These are phyloP conservation scores for Coranthus polyacanthus DNA, from an alignment of 2,797 vertebrate species.

Conservation along the genomic window DNA sequence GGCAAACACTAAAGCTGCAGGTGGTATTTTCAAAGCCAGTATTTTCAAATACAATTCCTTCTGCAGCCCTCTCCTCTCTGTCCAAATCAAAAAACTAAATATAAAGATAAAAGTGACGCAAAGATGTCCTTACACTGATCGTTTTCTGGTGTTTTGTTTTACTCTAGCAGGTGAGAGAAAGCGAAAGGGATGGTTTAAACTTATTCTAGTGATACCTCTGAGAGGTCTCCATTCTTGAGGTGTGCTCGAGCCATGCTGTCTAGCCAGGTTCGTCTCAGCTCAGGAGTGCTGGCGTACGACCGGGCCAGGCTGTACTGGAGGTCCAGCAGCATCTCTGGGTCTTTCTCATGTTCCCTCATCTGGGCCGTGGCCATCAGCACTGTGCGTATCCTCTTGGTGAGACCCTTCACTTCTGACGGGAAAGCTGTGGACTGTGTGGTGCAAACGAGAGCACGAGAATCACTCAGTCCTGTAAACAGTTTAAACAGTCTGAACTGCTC, in stretches of 20 bases:
- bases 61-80: no score
- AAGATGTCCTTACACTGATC: no score
- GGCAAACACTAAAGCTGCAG: no score
- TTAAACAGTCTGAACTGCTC: not conserved
- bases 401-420: conserved; percentile 94
- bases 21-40: no score
- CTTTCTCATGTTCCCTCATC: conserved; percentile 96
- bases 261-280: conserved; percentile 96
- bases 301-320: conserved; percentile 97
- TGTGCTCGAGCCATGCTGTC: conserved; percentile 99
- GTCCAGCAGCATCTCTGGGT: conserved; percentile 97
- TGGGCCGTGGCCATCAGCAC: conserved; percentile 98
- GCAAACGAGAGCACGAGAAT: no score
- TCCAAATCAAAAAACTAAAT: no score
- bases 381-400: conserved; percentile 96
- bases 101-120: no score
- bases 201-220: conserved; percentile 86
- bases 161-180: no score
- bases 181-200: no score
- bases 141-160: no score
- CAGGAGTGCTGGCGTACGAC: conserved; percentile 96
- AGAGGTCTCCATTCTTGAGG: conserved; percentile 93
- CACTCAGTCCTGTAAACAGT: not conserved
- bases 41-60: no score
- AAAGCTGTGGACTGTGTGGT: conserved; percentile 89